A percentile compares a stretch with the other conserved stretches of the same genome.
Evolutionary conservation across 1,140 invertebrate genomes (phyloP).

Genomic region (Drosophila suzukii): DNA sequence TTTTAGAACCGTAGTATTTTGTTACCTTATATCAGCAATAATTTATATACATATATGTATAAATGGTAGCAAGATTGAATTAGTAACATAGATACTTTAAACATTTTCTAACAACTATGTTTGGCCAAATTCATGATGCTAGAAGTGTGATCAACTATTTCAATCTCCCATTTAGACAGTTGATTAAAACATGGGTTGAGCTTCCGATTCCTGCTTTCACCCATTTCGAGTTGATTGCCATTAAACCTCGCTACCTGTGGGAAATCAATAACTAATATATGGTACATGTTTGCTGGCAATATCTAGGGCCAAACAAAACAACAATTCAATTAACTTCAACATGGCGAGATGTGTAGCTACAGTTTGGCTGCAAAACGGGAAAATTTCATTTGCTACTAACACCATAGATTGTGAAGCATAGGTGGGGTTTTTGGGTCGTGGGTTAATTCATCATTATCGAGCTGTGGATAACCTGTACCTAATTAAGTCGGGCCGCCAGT

Average conservation of each 20-base stretch:
- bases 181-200: conserved; percentile 26
- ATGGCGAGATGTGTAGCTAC: conserved; percentile 24
- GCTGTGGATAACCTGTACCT: conserved; percentile 23
- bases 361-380: conserved; percentile 16
- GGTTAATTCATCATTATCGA: conserved; percentile 28
- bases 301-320: conserved; percentile 46
- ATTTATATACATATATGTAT: too few relatives aligned
- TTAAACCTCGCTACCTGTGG: conserved; percentile 26
- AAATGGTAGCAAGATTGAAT: too few relatives aligned
- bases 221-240: conserved; percentile 18
- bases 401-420: not conserved
- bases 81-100: too few relatives aligned
- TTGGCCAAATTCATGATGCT: not conserved
- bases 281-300: conserved; percentile 19
- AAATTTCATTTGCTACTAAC: conserved; percentile 41
- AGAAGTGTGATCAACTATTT: not conserved
- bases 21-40: too few relatives aligned
- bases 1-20: too few relatives aligned
- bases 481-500: conserved; percentile 25
- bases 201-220: not conserved
- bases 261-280: conserved; percentile 68
- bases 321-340: conserved; percentile 71
- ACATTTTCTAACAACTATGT: too few relatives aligned
- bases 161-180: not conserved
- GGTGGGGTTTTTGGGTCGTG: not conserved